Evolutionary conservation across 1,140 invertebrate species (phyloP), one percentile per base, ranked within the genome.

Genomic region (Trissolcus basalis): DNA sequence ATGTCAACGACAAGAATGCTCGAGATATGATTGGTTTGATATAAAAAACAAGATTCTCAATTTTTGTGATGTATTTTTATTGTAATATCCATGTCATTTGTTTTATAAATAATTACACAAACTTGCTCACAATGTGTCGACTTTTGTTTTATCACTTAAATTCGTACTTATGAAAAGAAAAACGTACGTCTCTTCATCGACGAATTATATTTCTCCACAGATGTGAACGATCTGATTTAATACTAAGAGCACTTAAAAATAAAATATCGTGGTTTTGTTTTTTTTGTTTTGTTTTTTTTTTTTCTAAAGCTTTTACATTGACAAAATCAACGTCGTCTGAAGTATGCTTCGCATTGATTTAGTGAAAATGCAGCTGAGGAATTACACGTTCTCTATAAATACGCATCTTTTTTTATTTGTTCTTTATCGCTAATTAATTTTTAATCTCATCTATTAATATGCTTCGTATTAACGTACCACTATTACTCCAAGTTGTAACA

Each of bases 81-180:
- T 71, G 19, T 56, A 63, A 71, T 71, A 56, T 56, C 56, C 33
- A 27, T 61, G 55, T 63, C 45, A 48, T 36, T 53, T 59, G 45
- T 56, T 61, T 61, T 61, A 71, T 71, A 64, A 72, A 72, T 60
- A 65, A 72, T 60, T 60, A 65, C 69, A 60, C 58, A 65, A 72
- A 65, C 51, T 53, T 65, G 39, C 55, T 56, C 54, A 43, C 41
- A 16, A 27, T n/a, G 53, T 54, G 44, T 44, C 51, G 49, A 74
- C 58, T 61, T 19, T 56, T 74, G 35, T 50, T 55, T 12, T 27
- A 27, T 67, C 27, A 8, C 41, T 65, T 65, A 19, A 65, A 54
- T 54, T 49, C 39, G 16, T 51, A 19, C 61, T 3, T 56, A 56
- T 60, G 54, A 60, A 58, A 51, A 6, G 6, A n/a, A n/a, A n/a